Evolutionary conservation across 2,797 vertebrate genomes (phyloP).

Genomic region (Hypotaenidia okinawae): DNA sequence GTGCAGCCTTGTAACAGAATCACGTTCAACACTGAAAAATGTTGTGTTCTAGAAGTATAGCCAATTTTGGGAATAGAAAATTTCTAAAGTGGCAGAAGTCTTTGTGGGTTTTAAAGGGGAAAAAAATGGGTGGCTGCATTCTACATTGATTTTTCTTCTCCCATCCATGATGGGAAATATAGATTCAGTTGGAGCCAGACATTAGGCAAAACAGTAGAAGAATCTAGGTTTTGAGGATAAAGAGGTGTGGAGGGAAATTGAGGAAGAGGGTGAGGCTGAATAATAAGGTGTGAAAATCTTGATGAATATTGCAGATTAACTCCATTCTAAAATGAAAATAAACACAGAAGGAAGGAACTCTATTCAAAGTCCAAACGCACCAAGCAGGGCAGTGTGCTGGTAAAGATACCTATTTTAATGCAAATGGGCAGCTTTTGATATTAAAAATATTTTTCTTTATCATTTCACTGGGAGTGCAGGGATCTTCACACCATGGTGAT

Average conservation of each 20-base stretch:
- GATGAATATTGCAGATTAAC: neutral
- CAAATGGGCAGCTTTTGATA: neutral
- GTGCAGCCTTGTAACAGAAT: neutral
- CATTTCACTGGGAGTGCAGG: no score
- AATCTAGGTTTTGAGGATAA: neutral
- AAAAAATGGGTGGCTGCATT: neutral
- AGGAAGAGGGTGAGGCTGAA: neutral
- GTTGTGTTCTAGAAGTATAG: neutral
- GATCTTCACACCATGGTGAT: neutral
- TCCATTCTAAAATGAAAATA: neutral
- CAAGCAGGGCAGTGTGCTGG: neutral
- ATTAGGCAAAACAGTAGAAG: neutral
- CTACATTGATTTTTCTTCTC: neutral
- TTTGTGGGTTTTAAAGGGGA: neutral
- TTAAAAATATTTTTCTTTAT: neutral
- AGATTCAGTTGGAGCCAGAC: neutral
- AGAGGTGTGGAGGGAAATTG: neutral
- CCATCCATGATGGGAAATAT: neutral
- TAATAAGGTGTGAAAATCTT: neutral
- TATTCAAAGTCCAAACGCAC: neutral
- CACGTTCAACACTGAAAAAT: neutral
- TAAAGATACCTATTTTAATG: neutral
- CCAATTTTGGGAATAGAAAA: neutral
- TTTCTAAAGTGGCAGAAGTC: neutral
- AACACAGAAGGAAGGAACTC: neutral